Percentiles rank a stretch among this genome's conserved stretches.
These are phyloP conservation scores for Amphipoea oculea DNA, from an alignment of 2,888 invertebrate genomes.

Conservation along the genomic window DNA sequence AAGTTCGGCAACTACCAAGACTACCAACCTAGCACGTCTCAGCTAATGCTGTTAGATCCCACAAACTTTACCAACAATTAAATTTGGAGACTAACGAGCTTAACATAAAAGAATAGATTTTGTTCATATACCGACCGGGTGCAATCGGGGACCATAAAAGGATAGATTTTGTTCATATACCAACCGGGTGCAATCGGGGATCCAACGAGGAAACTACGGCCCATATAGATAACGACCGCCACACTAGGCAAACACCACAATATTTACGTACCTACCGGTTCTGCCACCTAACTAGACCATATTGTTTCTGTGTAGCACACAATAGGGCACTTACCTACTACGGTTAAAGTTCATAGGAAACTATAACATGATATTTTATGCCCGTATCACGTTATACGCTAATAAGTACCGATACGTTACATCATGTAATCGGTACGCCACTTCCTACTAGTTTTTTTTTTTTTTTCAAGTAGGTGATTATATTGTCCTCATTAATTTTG, in stretches of 20 bases:
- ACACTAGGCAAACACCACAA: slow-evolving; percentile 76
- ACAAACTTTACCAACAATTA: slow-evolving; percentile 17
- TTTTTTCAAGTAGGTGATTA: background rate
- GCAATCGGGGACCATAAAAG: slow-evolving; percentile 69
- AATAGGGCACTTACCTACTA: slow-evolving; percentile 45
- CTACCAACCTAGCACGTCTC: slow-evolving; percentile 29
- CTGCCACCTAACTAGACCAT: slow-evolving; percentile 59
- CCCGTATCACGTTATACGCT: slow-evolving; percentile 12
- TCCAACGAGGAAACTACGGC: slow-evolving; percentile 85
- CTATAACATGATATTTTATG: slow-evolving; percentile 20
- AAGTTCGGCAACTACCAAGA: slow-evolving; percentile 48
- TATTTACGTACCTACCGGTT: slow-evolving; percentile 68
- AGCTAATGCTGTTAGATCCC: slow-evolving; percentile 14
- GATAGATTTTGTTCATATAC: too few relatives aligned
- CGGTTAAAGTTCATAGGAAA: slow-evolving; percentile 51
- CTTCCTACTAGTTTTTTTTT: slow-evolving; percentile 24
- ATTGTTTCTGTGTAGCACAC: slow-evolving; percentile 57
- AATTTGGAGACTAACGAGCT: slow-evolving; percentile 22
- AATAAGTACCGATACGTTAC: slow-evolving; percentile 8
- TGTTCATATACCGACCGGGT: slow-evolving; percentile 66
- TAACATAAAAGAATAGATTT: slow-evolving; percentile 39
- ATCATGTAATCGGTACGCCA: slow-evolving; percentile 11
- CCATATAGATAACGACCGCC: slow-evolving; percentile 85
- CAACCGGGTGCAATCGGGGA: slow-evolving; percentile 66
- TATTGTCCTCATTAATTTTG: slow-evolving; percentile 9